Percentiles rank a stretch among this genome's conserved stretches.
Evolutionary conservation across 2,797 vertebrate species (phyloP).

Genomic region (Sternotherus odoratus): DNA sequence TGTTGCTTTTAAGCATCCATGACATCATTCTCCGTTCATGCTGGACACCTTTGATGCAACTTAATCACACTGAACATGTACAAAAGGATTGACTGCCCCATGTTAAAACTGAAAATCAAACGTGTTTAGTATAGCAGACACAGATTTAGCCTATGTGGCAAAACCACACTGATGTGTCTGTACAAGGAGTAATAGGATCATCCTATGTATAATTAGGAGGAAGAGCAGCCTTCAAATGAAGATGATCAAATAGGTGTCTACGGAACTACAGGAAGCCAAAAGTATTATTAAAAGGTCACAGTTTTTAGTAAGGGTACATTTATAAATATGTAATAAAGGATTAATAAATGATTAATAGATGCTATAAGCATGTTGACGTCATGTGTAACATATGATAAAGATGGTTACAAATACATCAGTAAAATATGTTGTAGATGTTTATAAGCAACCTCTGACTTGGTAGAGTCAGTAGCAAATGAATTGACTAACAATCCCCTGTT

Average conservation of each 20-base stretch:
- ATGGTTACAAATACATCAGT: background rate
- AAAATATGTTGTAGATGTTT: background rate
- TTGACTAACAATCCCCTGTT: background rate
- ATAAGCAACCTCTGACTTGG: background rate
- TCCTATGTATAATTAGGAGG: slow-evolving; percentile 1
- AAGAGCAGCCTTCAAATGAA: background rate
- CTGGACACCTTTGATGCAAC: background rate
- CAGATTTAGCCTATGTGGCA: background rate
- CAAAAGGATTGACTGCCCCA: background rate
- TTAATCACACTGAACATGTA: background rate
- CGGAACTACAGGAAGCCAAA: slow-evolving; percentile 6
- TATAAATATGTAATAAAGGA: slow-evolving; percentile 10
- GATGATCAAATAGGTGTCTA: slow-evolving; percentile 36
- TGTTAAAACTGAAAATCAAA: background rate
- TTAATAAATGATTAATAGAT: slow-evolving; percentile 3
- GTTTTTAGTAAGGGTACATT: slow-evolving; percentile 13
- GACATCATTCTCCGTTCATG: fast-evolving
- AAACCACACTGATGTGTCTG: background rate
- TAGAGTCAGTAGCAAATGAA: background rate
- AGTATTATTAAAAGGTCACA: slow-evolving; percentile 1
- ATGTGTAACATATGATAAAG: slow-evolving; percentile 1
- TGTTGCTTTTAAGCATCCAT: background rate
- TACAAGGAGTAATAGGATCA: slow-evolving; percentile 18
- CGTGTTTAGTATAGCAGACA: background rate
- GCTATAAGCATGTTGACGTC: slow-evolving; percentile 11